These are phyloP conservation scores for Erethizon dorsatum DNA, from an alignment of 2,797 vertebrate species.

Conservation along the genomic window DNA sequence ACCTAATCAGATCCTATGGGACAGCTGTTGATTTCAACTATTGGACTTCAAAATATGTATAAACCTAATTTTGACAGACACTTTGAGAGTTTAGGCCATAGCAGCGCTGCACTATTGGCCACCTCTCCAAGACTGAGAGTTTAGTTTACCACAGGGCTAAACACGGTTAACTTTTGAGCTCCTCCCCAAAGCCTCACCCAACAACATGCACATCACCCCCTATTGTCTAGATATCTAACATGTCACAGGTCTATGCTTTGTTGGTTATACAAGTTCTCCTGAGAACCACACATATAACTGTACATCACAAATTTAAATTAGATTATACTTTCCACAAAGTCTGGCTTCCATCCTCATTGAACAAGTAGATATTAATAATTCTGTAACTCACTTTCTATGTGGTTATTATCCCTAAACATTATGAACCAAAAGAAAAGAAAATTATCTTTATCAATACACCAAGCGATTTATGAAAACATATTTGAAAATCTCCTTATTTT, in stretches of 20 bases:
- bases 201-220: neutral
- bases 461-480: neutral
- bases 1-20: neutral
- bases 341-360: neutral
- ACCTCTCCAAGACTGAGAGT: neutral
- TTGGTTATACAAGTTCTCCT: neutral
- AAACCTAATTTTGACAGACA: neutral
- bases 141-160: neutral
- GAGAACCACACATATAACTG: neutral
- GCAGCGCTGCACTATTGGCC: neutral
- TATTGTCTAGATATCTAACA: neutral
- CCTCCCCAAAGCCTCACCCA: too few species aligned
- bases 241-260: neutral
- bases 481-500: neutral
- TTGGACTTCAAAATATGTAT: neutral
- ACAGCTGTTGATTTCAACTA: neutral
- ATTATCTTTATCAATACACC: neutral
- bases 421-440: neutral
- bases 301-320: neutral
- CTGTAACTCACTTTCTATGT: neutral
- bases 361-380: neutral
- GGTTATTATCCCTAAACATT: neutral
- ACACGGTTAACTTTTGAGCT: neutral
- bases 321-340: neutral
- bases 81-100: neutral